phyloP scores from a whole-genome alignment of 2,888 invertebrate species.

The Slavum lentiscoides region DNA sequence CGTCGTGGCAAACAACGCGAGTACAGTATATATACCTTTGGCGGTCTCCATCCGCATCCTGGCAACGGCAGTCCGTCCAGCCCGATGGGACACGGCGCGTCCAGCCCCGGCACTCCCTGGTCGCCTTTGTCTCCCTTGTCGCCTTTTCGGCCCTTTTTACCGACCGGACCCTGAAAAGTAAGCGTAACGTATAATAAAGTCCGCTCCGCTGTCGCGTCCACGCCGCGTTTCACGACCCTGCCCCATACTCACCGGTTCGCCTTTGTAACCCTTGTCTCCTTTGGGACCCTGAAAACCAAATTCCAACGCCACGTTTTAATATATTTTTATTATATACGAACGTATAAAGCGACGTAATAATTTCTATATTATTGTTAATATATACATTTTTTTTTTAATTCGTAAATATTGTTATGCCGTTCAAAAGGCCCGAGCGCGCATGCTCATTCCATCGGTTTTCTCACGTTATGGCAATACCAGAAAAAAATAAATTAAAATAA shows the following conservation, averaged over 20 bases:
- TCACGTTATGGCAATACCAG: too few relatives aligned
- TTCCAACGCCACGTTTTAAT: background rate
- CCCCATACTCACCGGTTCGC: conserved; percentile 73
- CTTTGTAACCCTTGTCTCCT: conserved; percentile 86
- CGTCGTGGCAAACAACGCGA: too few relatives aligned
- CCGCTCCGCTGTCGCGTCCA: too few relatives aligned
- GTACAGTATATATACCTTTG: conserved; percentile 66
- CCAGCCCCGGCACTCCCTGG: conserved; percentile 94
- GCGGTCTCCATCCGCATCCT: conserved; percentile 91
- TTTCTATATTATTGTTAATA: too few relatives aligned
- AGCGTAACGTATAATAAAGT: too few relatives aligned
- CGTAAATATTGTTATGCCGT: background rate
- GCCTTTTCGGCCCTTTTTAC: conserved; percentile 89
- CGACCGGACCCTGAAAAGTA: conserved; percentile 73
- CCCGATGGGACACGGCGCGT: conserved; percentile 97
- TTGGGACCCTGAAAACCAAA: conserved; percentile 72
- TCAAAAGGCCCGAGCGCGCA: background rate
- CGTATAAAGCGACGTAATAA: too few relatives aligned
- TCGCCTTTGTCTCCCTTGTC: conserved; percentile 92
- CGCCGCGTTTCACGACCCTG: background rate
- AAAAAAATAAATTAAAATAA: too few relatives aligned
- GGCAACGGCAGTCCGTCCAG: conserved; percentile 93
- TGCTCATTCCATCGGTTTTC: background rate
- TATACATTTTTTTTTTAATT: too few relatives aligned
- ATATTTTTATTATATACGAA: background rate